Evolutionary conservation across 2,113 vertebrate species (phyloP), one percentile per base, ranked within the genome.

Genomic region (Antennarius striatus): DNA sequence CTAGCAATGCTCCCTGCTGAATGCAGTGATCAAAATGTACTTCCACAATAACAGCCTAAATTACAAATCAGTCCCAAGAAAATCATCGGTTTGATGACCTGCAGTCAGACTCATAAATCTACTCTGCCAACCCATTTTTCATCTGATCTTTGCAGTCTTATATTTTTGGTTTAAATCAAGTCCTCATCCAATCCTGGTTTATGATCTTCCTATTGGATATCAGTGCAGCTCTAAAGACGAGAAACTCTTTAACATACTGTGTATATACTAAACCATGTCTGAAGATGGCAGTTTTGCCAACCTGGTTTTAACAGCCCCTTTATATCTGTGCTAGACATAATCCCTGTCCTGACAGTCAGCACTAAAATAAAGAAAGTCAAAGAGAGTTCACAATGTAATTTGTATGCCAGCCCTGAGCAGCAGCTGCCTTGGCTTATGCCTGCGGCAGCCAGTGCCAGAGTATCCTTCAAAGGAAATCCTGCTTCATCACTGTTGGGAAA

Each of bases 351-450:
- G 58, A 29, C 81, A 73, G 73, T 36, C 54, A 22, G 1, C 36
- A 51, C 57, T 32, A 64, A 71, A 63, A 4, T 50, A 12, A 53
- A 71, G n/a, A 59, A 36, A 68, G 54, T 47, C 63, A 58, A 58
- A 45, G 28, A 57, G 1, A 57, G 71, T 76, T 73, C 66, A 68
- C 12, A 46, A 40, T 62, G 53, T 67, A 60, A 71, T 76, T 80
- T 82, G 28, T 71, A 76, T 76, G 56, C 54, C 45, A 46, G 63
- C 61, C 43, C 54, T 58, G 10, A 76, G 64, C 51, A 63, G 61
- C 42, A 61, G 56, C 50, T 64, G 56, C 68, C 46, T 22, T 80
- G 61, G 75, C 16, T 10, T 74, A 36, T 51, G 46, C 60, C 62
- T 71, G 28, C 12, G 63, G 75, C 67, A 63, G 30, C 56, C 52